Evolutionary conservation across 1,140 invertebrate genomes (phyloP).

Genomic region (Polyergus mexicanus): DNA sequence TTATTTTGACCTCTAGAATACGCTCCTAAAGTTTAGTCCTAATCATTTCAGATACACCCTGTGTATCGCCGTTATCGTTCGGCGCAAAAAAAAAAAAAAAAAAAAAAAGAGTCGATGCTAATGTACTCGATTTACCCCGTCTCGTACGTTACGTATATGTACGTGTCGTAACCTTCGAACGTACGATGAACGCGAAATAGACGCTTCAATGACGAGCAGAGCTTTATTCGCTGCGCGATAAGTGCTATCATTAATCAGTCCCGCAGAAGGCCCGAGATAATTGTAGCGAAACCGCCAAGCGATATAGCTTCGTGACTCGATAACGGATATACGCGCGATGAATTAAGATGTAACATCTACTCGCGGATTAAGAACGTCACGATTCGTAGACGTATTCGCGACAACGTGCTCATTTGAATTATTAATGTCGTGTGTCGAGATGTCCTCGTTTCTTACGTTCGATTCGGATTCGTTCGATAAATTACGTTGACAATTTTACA

Average conservation of each 20-base stretch:
- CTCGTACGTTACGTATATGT: not conserved
- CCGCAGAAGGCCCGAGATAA: conserved; percentile 55
- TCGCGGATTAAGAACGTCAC: conserved; percentile 12
- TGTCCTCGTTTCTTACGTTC: conserved; percentile 26
- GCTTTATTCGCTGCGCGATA: conserved; percentile 35
- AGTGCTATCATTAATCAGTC: conserved; percentile 52
- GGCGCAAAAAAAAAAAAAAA: not conserved
- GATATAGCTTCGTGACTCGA: conserved; percentile 3
- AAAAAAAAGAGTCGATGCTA: not conserved
- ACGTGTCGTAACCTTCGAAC: conserved; percentile 34
- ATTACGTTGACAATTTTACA: conserved; percentile 1
- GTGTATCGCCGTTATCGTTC: not conserved
- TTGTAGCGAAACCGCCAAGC: conserved; percentile 54
- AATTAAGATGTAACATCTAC: conserved; percentile 41
- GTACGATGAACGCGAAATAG: not conserved
- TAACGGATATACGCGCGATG: conserved; percentile 17
- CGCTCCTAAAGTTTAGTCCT: too few species aligned
- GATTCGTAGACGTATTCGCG: not conserved
- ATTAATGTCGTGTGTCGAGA: not conserved
- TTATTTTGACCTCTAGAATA: too few species aligned
- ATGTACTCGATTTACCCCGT: conserved; percentile 14
- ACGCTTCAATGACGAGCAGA: conserved; percentile 38
- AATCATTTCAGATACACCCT: too few species aligned
- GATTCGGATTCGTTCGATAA: conserved; percentile 14
- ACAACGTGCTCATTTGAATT: not conserved